A percentile compares a stretch with the other conserved stretches of the same genome.
phyloP scores from a whole-genome alignment of 2,797 vertebrate genomes.

The Tachyglossus aculeatus region DNA sequence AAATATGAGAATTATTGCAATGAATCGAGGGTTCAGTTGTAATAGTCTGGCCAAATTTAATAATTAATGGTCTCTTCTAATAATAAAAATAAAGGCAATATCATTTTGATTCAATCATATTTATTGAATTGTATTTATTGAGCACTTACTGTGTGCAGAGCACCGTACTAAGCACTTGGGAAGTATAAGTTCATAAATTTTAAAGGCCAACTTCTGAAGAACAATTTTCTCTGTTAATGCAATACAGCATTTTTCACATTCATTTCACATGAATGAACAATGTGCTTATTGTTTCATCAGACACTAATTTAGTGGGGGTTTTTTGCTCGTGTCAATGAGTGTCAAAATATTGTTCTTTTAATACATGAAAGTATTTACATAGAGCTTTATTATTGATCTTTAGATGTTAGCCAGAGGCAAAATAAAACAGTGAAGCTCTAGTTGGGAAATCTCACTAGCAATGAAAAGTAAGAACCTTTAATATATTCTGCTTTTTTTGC shows the following conservation, averaged over 20 bases:
- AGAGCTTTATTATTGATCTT: slow-evolving; percentile 76
- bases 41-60: too few species aligned
- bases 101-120: too few species aligned
- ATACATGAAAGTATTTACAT: slow-evolving; percentile 73
- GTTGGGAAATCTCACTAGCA: slow-evolving; percentile 72
- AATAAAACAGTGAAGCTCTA: slow-evolving; percentile 71
- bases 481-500: slow-evolving; percentile 60
- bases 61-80: not conserved
- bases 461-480: slow-evolving; percentile 67
- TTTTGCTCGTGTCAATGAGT: slow-evolving; percentile 66
- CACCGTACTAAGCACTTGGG: too few species aligned
- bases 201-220: slow-evolving; percentile 42
- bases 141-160: too few species aligned
- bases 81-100: not conserved
- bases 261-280: slow-evolving; percentile 61
- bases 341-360: slow-evolving; percentile 80
- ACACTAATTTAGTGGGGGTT: slow-evolving; percentile 64
- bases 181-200: too few species aligned
- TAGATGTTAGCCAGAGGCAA: slow-evolving; percentile 74
- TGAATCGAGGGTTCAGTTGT: too few species aligned
- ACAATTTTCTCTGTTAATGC: slow-evolving; percentile 51
- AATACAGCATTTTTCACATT: slow-evolving; percentile 63
- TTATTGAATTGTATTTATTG: too few species aligned
- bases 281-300: slow-evolving; percentile 68
- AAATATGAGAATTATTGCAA: too few species aligned